These are phyloP conservation scores for Caenorhabditis zanzibari DNA, from an alignment of 2,888 invertebrate species.

Conservation along the genomic window DNA sequence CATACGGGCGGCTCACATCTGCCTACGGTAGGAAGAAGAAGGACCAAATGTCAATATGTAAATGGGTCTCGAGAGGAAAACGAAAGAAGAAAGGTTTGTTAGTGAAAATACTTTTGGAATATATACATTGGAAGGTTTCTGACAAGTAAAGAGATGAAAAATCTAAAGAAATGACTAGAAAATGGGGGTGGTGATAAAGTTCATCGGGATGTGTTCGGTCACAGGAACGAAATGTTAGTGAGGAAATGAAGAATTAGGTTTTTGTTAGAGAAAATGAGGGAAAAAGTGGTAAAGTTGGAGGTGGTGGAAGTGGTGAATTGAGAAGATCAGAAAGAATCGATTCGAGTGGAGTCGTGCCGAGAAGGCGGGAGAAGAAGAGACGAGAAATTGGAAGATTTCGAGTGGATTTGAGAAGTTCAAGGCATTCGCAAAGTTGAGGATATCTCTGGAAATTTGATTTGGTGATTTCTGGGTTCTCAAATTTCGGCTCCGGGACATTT, in stretches of 20 bases:
- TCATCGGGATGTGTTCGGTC: conserved; percentile 60
- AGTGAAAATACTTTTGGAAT: not conserved
- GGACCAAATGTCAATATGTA: conserved; percentile 61
- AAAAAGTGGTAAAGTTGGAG: conserved; percentile 45
- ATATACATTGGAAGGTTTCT: not conserved
- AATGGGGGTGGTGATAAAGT: not conserved
- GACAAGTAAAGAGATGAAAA: not conserved
- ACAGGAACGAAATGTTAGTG: conserved; percentile 37
- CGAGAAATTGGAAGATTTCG: conserved; percentile 89
- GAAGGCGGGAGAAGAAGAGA: conserved; percentile 94
- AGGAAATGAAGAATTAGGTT: not conserved
- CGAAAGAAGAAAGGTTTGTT: conserved; percentile 21
- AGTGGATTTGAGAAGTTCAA: conserved; percentile 83
- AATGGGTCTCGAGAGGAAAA: conserved; percentile 43
- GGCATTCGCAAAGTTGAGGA: conserved; percentile 20
- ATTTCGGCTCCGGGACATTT: too few relatives aligned
- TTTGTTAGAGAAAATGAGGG: conserved; percentile 23
- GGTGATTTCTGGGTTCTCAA: not conserved
- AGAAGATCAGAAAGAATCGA: conserved; percentile 86
- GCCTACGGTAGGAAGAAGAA: conserved; percentile 42
- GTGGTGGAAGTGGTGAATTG: conserved; percentile 35
- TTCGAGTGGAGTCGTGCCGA: conserved; percentile 92
- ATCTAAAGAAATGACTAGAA: conserved; percentile 45
- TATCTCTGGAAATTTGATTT: conserved; percentile 31
- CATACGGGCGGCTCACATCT: conserved; percentile 24